Evolutionary conservation across 2,113 vertebrate species (phyloP).

Genomic region (Pandion haliaetus): DNA sequence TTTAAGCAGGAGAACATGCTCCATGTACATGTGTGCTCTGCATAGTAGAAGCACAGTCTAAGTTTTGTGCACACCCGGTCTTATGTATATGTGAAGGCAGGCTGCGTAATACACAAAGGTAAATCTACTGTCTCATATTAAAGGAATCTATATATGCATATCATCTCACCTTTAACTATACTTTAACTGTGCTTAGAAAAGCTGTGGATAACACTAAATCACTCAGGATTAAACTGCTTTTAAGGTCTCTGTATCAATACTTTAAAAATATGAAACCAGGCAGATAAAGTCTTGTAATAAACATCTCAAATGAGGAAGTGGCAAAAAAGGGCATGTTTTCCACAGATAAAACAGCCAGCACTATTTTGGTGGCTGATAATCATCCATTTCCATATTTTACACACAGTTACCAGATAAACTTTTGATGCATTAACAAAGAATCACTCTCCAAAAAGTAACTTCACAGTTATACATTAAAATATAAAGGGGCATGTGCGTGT

Average conservation of each 20-base stretch:
- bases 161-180: not conserved
- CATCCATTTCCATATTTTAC: not conserved
- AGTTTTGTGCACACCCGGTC: not conserved
- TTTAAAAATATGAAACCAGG: not conserved
- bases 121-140: not conserved
- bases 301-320: constrained; percentile 54
- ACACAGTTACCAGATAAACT: not conserved
- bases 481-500: not conserved
- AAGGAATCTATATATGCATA: not conserved
- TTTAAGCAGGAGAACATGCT: not conserved
- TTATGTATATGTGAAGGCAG: not conserved
- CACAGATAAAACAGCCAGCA: not conserved
- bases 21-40: not conserved
- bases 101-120: not conserved
- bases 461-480: not conserved
- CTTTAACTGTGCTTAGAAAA: not conserved
- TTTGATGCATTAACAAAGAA: not conserved
- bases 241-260: not conserved
- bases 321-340: not conserved
- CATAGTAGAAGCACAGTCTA: not conserved
- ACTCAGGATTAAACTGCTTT: not conserved
- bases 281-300: not conserved
- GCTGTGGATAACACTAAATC: not conserved
- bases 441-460: not conserved
- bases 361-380: not conserved